Base-by-base conservation (phyloP, 2,113 vertebrate genomes). In the Macrotus californicus region DNA sequence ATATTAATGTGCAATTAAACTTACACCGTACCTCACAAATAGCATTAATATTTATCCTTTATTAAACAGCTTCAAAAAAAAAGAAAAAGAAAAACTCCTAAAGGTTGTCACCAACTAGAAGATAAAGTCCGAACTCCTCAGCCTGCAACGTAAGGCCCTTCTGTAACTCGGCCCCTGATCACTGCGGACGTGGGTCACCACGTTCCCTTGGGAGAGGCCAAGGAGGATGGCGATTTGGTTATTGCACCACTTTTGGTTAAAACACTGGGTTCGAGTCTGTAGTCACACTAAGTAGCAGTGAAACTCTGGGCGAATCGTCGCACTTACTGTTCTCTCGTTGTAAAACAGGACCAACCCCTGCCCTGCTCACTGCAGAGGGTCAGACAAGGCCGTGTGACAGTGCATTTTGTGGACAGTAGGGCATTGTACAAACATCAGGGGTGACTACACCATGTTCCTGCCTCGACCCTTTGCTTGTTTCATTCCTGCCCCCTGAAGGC, bases 31-130 rank as follows among this genome's bases (percentile, higher is more conserved):
- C 82, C 82, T 96, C 54, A 93, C 94, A 97, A 97, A 97, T 96
- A 94, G 39, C 94, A 96, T 97, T 96, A 96, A 96, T 97, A 97
- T 96, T 96, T 92, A 97, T 96, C 41, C 89, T 95, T 96, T 96
- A 95, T 96, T 96, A 80, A 69, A 94, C n/a, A 91, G 12, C 43
- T 77, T 95, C 34, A 11, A 46, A 89, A 67, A 15, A 39, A 67
- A 18, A 18, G 8, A 46, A 89, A 67, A 15, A 39, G 61, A 18
- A 18, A 12, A 81, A 18, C 31, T 95, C 59, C 21, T n/a, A 46
- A 41, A 79, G 41, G 73, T 64, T 81, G 56, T 88, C 72, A 81
- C 21, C 85, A 87, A n/a, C 52, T 89, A 34, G 31, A 66, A 76
- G 10, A 84, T 81, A 77, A 90, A 93, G 75, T 87, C 77, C 54